Evolutionary conservation across 2,888 invertebrate species (phyloP).

Genomic region (Drosophila paucipuncta): DNA sequence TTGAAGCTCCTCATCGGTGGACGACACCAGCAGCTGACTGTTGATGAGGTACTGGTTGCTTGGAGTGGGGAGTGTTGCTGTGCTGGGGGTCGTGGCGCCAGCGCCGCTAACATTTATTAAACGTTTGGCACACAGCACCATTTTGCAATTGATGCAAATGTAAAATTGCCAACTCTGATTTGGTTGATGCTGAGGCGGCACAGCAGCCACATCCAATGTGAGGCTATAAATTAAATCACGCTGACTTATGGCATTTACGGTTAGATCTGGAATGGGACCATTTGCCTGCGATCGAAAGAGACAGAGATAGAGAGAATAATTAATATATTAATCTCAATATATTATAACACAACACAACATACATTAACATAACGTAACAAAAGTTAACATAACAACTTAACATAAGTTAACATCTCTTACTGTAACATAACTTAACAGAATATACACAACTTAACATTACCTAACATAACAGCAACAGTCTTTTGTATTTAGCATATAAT

Average conservation of each 20-base stretch:
- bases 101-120: conserved; percentile 34
- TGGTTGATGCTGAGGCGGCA: background rate
- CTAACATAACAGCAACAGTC: background rate
- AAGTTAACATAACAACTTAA: too few species aligned
- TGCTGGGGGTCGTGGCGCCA: conserved; percentile 36
- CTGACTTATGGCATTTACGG: conserved; percentile 76
- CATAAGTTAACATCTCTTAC: too few species aligned
- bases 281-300: conserved; percentile 70
- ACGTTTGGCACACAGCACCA: conserved; percentile 80
- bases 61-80: background rate
- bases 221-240: conserved; percentile 79
- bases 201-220: conserved; percentile 61
- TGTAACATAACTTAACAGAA: background rate
- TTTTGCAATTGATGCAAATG: conserved; percentile 84
- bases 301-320: background rate
- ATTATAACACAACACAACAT: background rate
- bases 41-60: conserved; percentile 76
- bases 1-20: conserved; percentile 87
- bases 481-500: background rate
- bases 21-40: conserved; percentile 76
- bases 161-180: conserved; percentile 78
- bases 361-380: too few species aligned
- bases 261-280: conserved; percentile 81
- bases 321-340: background rate
- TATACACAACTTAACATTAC: background rate